Evolutionary conservation across 2,113 vertebrate genomes (phyloP), one percentile per base, ranked within the genome.

Genomic region (Takifugu bimaculatus): DNA sequence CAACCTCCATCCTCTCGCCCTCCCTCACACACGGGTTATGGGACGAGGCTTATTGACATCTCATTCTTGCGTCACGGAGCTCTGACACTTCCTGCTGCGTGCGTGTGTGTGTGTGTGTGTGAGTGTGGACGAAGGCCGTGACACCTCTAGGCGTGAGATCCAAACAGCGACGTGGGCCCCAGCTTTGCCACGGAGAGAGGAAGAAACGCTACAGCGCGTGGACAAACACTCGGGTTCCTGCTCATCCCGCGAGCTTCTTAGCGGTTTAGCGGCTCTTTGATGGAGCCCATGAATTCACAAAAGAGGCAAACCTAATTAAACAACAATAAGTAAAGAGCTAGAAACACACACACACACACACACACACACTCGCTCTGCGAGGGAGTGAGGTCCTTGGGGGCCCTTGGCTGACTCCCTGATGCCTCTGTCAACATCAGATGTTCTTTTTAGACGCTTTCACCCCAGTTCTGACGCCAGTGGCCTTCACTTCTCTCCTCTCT

Each of bases 321-420:
- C 4, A 60, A 39, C 4, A 13, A 65, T 29, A 48, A 3, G 13
- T 35, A 43, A 20, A n/a, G 26, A 25, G 27, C 14, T 6, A 54
- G 13, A 53, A 47, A 65, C 53, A 39, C 47, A 74, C 42, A 54
- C 45, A 59, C 43, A 60, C 57, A 59, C 61, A 72, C 49, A 49
- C 26, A 63, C 45, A 50, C 52, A 68, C 57, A 44, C 35, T 48
- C 58, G 56, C 56, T 42, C 54, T 49, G 47, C 5, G 1, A 57
- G 73, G 78, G 60, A 63, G 47, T 45, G 57, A 81, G 81, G 81
- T 87, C 74, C 81, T 43, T 70, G 70, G 72, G 80, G 85, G 85
- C 80, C 83, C 84, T 91, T 91, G 90, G 87, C 90, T 91, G 90
- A 89, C 88, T 88, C 82, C 85, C 73, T 71, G 71, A 69, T 75